Base-by-base conservation (phyloP, 2,888 invertebrate species). In the Drosophila vallismaia region DNA sequence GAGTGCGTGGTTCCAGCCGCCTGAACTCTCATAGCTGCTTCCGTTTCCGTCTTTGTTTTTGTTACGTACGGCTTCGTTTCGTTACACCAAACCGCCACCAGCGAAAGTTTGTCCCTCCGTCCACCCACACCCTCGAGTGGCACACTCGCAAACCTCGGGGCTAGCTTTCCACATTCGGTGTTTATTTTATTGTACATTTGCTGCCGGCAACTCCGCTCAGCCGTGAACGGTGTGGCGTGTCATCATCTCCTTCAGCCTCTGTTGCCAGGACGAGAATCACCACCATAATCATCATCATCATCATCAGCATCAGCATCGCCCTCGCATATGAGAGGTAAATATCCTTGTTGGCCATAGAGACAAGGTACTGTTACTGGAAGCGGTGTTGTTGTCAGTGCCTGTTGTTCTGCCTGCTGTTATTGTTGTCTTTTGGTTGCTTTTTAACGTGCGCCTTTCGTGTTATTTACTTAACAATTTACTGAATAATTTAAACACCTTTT, bases 401-500 rank as follows among this genome's bases (percentile, higher is more conserved):
- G 72, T 49, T 56, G 48, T 56, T 71, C 44, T 56, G 66, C 58
- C 57, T 66, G 56, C 66, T 76, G 67, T 55, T 79, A 49, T 66
- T 72, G 60, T 71, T 71, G 71, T 53, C 36, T 84, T 69, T 57
- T 59, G 63, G 52, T 60, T 74, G 73, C 59, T 59, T 82, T 83
- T 86, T 72, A 84, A 71, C 79, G 79, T 77, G 85, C 28, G 52
- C 68, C 62, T 55, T 69, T 69, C 77, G 71, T 88, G 87, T 79
- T 87, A 86, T 87, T 88, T 88, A 87, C 82, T 87, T 79, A 81
- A 86, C 83, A 87, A 86, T 87, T 87, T 87, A 75, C 79, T 88
- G 86, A 85, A 87, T 88, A 87, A 87, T 87, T 88, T 87, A 88
- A 81, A 74, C 74, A 72, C 71, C 60, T 68, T 67, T 69, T 69